These are phyloP conservation scores for Phylloscopus trochilus DNA, from an alignment of 2,113 vertebrate species.

Conservation along the genomic window DNA sequence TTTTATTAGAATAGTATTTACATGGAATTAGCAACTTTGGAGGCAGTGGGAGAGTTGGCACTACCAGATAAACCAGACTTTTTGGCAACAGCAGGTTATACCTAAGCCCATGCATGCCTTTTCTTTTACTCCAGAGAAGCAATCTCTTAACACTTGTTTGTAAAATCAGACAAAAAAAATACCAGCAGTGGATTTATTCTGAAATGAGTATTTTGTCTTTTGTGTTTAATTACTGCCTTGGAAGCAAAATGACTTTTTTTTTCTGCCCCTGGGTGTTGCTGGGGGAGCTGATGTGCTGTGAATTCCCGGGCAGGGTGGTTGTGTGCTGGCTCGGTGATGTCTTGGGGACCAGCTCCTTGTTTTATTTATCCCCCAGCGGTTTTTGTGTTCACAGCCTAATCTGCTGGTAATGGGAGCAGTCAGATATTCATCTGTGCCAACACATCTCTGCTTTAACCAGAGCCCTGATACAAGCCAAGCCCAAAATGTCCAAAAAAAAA, in stretches of 20 bases:
- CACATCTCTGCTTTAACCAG: neutral
- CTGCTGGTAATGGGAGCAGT: neutral
- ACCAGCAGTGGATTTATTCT: neutral
- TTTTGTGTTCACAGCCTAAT: neutral
- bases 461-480: neutral
- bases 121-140: neutral
- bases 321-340: neutral
- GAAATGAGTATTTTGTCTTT: neutral
- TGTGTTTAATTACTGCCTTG: neutral
- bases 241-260: neutral
- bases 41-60: neutral
- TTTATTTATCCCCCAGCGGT: neutral
- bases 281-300: neutral
- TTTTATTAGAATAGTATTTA: neutral
- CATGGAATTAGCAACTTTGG: neutral
- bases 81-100: neutral
- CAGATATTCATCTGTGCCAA: neutral
- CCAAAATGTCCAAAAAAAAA: neutral
- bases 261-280: neutral
- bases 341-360: neutral
- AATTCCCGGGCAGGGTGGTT: neutral
- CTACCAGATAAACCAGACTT: neutral
- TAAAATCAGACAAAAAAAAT: neutral
- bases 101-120: rapidly evolving
- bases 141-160: neutral